Conservation (phyloP, 2,888 invertebrate genomes). For the Chaitophorus viminalis region DNA sequence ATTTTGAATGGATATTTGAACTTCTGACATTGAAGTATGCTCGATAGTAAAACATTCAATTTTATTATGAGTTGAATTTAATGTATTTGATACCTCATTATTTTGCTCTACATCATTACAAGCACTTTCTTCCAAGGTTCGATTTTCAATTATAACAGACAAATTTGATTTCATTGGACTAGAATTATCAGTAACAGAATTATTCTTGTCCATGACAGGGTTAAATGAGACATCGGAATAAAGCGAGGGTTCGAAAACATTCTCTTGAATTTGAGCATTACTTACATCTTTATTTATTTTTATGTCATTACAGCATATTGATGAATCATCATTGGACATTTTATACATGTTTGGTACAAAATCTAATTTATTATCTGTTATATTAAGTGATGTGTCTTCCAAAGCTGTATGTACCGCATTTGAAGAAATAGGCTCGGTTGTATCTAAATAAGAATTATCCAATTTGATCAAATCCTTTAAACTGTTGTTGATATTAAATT, state of each 20-base stretch:
- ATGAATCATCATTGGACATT: background rate
- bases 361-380: background rate
- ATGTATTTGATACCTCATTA: background rate
- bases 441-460: background rate
- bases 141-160: conserved; percentile 42
- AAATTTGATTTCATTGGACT: background rate
- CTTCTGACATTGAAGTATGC: background rate
- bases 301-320: background rate
- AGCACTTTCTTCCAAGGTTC: conserved; percentile 33
- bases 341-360: conserved; percentile 12
- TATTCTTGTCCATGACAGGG: background rate
- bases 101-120: background rate
- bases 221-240: background rate
- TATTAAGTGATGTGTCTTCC: too few species aligned
- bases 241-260: background rate
- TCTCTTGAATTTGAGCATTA: background rate
- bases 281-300: background rate
- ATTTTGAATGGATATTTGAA: background rate
- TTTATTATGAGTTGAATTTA: background rate
- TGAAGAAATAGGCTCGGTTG: background rate
- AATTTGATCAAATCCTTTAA: background rate
- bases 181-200: background rate
- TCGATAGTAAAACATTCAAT: background rate
- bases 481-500: background rate
- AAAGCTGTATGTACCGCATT: background rate